phyloP scores from a whole-genome alignment of 2,888 invertebrate species.

The Panorpa germanica region DNA sequence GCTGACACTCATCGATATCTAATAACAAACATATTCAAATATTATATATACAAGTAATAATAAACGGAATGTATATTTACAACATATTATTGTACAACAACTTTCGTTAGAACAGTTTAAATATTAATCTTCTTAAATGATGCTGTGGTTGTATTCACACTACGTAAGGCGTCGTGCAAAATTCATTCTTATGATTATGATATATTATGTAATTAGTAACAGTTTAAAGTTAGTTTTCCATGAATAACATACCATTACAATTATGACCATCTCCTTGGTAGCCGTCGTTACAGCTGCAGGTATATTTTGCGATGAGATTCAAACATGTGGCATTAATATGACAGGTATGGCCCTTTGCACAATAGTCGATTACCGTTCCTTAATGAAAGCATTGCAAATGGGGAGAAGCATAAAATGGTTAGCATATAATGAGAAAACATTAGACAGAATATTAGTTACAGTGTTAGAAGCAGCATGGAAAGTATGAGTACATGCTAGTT shows the following conservation, averaged over 20 bases:
- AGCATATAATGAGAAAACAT: no score
- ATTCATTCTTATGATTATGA: conserved; percentile 5
- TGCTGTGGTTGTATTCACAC: no score
- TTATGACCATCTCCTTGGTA: conserved; percentile 72
- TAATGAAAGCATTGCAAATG: no score
- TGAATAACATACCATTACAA: conserved; percentile 51
- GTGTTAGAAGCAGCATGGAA: no score
- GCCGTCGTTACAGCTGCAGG: conserved; percentile 79
- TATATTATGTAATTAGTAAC: conserved; percentile 6
- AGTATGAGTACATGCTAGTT: no score
- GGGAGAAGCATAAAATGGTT: no score
- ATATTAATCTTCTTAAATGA: no score
- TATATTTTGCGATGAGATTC: conserved; percentile 78
- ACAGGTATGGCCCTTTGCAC: conserved; percentile 73
- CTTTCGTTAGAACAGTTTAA: conserved; percentile 3
- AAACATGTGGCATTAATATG: conserved; percentile 81
- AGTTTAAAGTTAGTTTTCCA: no score
- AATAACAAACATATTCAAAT: conserved; percentile 15
- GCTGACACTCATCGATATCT: conserved; percentile 77
- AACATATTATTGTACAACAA: conserved; percentile 8
- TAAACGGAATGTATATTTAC: conserved; percentile 7
- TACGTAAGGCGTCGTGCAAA: conserved; percentile 7
- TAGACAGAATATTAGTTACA: no score
- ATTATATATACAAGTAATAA: conserved; percentile 6
- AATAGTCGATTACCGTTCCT: conserved; percentile 81